Conservation (phyloP, 2,113 vertebrate species). For the Passer montanus region DNA sequence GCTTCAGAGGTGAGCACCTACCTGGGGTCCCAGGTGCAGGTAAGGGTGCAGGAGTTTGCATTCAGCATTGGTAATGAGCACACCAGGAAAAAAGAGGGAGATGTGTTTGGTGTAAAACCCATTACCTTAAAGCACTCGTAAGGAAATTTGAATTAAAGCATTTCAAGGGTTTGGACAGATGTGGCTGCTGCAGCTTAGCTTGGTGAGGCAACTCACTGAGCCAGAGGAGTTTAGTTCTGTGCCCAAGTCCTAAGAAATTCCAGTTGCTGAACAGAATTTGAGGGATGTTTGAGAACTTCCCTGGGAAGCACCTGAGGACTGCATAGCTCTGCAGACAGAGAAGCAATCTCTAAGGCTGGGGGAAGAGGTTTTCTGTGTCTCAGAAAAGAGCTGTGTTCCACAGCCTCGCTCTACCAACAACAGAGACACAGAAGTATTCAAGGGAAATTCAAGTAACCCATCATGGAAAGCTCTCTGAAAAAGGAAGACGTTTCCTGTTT, state of each 20-base stretch:
- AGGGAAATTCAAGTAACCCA: not conserved
- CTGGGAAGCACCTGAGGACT: not conserved
- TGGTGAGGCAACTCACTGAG: not conserved
- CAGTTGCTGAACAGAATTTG: not conserved
- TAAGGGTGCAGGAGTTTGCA: not conserved
- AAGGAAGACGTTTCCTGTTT: not conserved
- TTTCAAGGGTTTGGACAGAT: not conserved
- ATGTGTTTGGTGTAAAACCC: not conserved
- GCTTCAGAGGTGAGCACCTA: not conserved
- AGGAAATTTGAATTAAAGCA: not conserved
- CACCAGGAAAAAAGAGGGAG: not conserved
- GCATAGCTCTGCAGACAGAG: not conserved
- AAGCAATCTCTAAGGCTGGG: not conserved
- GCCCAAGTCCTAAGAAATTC: not conserved
- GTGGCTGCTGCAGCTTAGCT: not conserved
- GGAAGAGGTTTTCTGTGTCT: not conserved
- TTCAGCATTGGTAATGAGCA: rapidly evolving
- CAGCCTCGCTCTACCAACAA: rapidly evolving
- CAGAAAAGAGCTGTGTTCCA: not conserved
- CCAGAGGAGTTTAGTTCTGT: not conserved
- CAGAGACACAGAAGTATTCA: not conserved
- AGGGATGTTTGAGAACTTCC: not conserved
- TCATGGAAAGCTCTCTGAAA: not conserved
- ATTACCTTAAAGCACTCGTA: not conserved
- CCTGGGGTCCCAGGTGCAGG: not conserved